Evolutionary conservation across 2,888 invertebrate genomes (phyloP), one percentile per base, ranked within the genome.

Genomic region (Melinaea marsaeus): DNA sequence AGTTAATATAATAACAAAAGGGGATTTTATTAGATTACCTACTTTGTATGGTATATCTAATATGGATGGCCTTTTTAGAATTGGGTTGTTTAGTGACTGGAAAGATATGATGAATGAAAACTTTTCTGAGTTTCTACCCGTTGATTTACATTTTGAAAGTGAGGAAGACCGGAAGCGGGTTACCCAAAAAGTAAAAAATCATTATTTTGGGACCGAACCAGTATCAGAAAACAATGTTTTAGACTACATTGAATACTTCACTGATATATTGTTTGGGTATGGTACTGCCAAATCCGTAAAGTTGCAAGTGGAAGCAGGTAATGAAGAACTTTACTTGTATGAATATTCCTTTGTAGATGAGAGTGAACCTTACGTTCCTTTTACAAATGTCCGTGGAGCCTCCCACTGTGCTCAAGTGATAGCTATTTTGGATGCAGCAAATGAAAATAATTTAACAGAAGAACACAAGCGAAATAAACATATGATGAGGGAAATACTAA

Each of bases 191-290:
- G 22, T 22, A 22, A 22, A 22, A 22, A 22, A 22, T 22, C 22
- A 22, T 22, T 22, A 22, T 22, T 22, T 22, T 22, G 22, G 22
- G 22, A 22, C 22, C 22, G 22, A 78, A 33, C 59, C 70, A 0
- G 64, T 83, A 0, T 68, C 51, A 2, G 68, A 73, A 3, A 69
- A 75, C 0, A 75, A 69, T 33, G 64, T 83, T 57, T 63, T 78
- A 13, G 58, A 59, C 4, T 84, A 72, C 48, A 68, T 82, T 0
- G 72, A 83, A 63, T 84, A 72, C 51, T 79, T 77, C 56, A 68
- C 79, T 2, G 89, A 93, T 90, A 55, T 74, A 0, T 22, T 74
- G 0, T 79, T 83, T 58, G 63, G 67, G 0, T 75, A 75, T 22
- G 22, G 22, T 22, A 22, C 22, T 22, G 22, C 22, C 22, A 22